Conservation (phyloP, 2,797 vertebrate genomes). For the Apogon hyalosoma region DNA sequence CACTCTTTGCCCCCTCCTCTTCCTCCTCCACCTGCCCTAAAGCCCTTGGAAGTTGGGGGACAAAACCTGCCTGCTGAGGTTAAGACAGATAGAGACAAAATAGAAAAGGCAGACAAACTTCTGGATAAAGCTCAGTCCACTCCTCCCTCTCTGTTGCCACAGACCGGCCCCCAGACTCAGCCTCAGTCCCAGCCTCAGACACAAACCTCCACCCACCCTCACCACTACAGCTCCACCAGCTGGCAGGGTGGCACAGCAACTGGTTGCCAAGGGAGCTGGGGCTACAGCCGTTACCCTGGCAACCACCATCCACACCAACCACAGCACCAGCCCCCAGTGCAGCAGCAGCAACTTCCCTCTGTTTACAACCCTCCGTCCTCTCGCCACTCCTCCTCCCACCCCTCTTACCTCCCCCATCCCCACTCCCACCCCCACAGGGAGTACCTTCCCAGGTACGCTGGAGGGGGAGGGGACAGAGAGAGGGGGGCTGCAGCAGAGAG, state of each 20-base stretch:
- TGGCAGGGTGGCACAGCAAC: constrained; percentile 84
- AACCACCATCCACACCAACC: constrained; percentile 83
- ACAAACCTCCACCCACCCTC: constrained; percentile 84
- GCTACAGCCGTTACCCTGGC: constrained; percentile 85
- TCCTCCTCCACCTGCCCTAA: constrained; percentile 86
- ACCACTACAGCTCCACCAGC: constrained; percentile 90
- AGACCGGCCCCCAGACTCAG: constrained; percentile 83
- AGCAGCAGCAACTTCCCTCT: constrained; percentile 87
- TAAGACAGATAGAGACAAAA: constrained; percentile 86
- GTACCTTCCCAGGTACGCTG: constrained; percentile 86
- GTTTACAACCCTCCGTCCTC: constrained; percentile 87
- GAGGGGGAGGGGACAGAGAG: constrained; percentile 80
- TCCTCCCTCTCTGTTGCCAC: constrained; percentile 83
- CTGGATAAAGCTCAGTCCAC: constrained; percentile 79
- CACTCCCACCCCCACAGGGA: constrained; percentile 86
- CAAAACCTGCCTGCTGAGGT: constrained; percentile 79
- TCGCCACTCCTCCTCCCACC: constrained; percentile 83
- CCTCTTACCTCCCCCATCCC: constrained; percentile 84
- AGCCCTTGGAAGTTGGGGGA: constrained; percentile 84
- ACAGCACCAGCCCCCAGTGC: constrained; percentile 85
- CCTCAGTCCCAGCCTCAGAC: constrained; percentile 81
- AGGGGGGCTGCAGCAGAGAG: constrained; percentile 80
- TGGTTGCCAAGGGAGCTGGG: constrained; percentile 85
- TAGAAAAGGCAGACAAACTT: constrained; percentile 84
- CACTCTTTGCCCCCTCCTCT: constrained; percentile 81